Conservation (phyloP, 2,888 invertebrate species). For the Terebella lapidaria region DNA sequence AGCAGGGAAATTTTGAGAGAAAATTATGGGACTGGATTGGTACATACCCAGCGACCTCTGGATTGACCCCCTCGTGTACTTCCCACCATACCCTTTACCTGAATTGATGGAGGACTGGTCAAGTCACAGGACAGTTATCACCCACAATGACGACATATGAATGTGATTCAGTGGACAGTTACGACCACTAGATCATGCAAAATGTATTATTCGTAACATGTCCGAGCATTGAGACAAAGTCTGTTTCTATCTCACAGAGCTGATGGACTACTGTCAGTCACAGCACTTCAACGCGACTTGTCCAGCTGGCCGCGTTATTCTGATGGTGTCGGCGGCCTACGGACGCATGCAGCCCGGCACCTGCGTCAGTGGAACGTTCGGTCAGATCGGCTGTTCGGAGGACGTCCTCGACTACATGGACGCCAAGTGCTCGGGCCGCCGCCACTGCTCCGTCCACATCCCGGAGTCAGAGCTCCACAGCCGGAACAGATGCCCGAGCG, state of each 20-base stretch:
- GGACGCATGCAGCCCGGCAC: slow-evolving; percentile 23
- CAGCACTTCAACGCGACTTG: slow-evolving; percentile 16
- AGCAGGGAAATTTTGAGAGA: too few species aligned
- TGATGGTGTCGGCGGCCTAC: slow-evolving; percentile 18
- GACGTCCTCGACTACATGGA: slow-evolving; percentile 21
- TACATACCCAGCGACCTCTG: too few species aligned
- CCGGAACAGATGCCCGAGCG: slow-evolving; percentile 19
- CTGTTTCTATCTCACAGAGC: slow-evolving; percentile 5
- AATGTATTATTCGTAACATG: too few species aligned
- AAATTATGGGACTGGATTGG: too few species aligned
- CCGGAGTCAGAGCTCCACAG: slow-evolving; percentile 20
- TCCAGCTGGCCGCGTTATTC: slow-evolving; percentile 14
- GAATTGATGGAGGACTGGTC: too few species aligned
- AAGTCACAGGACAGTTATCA: too few species aligned
- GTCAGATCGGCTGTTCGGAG: slow-evolving; percentile 20
- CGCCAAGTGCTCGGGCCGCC: slow-evolving; percentile 18
- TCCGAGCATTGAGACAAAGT: too few species aligned
- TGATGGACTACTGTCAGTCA: slow-evolving; percentile 12
- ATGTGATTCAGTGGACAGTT: too few species aligned
- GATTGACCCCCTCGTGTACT: too few species aligned
- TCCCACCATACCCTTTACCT: too few species aligned
- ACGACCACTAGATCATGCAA: too few species aligned
- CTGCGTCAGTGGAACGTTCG: slow-evolving; percentile 21
- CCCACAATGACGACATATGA: too few species aligned
- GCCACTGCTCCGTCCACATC: slow-evolving; percentile 17